A percentile compares a stretch with the other conserved stretches of the same genome.
Evolutionary conservation across 30 jellyfish, hydroid and myxozoan species (phyloP).

Genomic region (Catostylus mosaicus): DNA sequence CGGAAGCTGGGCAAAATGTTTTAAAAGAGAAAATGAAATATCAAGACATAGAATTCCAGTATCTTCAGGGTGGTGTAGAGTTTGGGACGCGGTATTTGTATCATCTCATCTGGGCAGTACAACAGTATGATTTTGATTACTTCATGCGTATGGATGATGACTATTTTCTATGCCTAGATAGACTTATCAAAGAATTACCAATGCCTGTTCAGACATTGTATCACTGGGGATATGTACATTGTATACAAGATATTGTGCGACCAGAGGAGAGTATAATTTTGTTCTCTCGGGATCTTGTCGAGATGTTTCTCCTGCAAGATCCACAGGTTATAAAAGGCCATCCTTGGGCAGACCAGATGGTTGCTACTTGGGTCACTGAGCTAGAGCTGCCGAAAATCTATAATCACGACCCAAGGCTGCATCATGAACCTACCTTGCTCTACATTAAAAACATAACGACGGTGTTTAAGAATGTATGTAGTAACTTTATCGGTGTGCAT

Average conservation of each 20-base stretch:
- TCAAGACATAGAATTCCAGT: constrained; percentile 77
- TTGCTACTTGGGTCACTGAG: constrained; percentile 67
- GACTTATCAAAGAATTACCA: constrained; percentile 39
- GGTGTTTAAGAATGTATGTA: constrained; percentile 49
- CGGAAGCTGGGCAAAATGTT: constrained; percentile 21
- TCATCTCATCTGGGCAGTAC: constrained; percentile 91
- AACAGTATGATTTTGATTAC: constrained; percentile 75
- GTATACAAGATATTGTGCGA: constrained; percentile 34
- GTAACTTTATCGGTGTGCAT: constrained; percentile 69
- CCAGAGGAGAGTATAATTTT: constrained; percentile 79
- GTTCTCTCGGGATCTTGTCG: constrained; percentile 64
- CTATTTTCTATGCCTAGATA: constrained; percentile 76
- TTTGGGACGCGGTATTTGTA: constrained; percentile 84
- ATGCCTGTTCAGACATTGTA: constrained; percentile 37
- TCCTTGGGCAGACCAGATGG: constrained; percentile 83
- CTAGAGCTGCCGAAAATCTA: constrained; percentile 27
- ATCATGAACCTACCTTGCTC: constrained; percentile 72
- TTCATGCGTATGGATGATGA: constrained; percentile 89
- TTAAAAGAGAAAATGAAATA: constrained; percentile 31
- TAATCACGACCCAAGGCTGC: constrained; percentile 73
- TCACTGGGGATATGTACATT: constrained; percentile 77
- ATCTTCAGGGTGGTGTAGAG: constrained; percentile 79
- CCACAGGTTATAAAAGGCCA: constrained; percentile 62
- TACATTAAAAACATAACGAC: constrained; percentile 13
- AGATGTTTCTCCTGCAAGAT: constrained; percentile 52